Base-by-base conservation (phyloP, 1,140 invertebrate species). In the Pinna nobilis region DNA sequence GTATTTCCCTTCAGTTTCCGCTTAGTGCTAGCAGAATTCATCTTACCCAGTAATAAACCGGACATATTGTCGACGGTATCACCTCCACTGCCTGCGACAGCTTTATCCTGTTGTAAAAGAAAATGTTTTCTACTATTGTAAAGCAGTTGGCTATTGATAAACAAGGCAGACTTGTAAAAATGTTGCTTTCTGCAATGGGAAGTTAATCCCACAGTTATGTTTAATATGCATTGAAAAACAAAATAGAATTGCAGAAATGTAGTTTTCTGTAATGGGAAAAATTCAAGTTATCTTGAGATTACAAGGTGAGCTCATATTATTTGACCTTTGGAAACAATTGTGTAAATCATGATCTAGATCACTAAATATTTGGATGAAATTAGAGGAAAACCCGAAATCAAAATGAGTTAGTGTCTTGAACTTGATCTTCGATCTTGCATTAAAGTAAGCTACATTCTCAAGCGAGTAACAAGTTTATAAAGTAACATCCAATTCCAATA, bases 61-160 rank as follows among this genome's bases (percentile, higher is more conserved):
- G 69, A 66, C 64, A 76, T 65, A 25, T 60, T 57, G n/a, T 49
- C 69, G 1, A 75, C 60, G 0, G 73, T 67, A 23, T 60, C 67
- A 11, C 50, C 53, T 55, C 66, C 65, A 13, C 49, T 61, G 28
- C 13, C 13, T 23, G 67, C 60, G 18, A 75, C 73, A 39, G 49
- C 25, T 50, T 66, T 65, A 28, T 75, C 73, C 73, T 75, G 30
- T n/a, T 59, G 15, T 23, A 30, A 2, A 1, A 59, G 20, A 2
- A 32, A 44, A 65, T n/a, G 33, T 32, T 23, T 47, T 6, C 5
- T 18, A 9, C 25, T 7, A 53, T 53, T 11, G 11, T n/a, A 11
- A 18, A 18, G 1, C 28, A 4, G 28, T 6, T 20, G 49, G 9
- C 30, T 15, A n/a, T 44, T 28, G 6, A 18, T 25, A 50, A 51